Evolutionary conservation across 2,888 invertebrate species (phyloP).

Genomic region (Drosophila neonasuta): DNA sequence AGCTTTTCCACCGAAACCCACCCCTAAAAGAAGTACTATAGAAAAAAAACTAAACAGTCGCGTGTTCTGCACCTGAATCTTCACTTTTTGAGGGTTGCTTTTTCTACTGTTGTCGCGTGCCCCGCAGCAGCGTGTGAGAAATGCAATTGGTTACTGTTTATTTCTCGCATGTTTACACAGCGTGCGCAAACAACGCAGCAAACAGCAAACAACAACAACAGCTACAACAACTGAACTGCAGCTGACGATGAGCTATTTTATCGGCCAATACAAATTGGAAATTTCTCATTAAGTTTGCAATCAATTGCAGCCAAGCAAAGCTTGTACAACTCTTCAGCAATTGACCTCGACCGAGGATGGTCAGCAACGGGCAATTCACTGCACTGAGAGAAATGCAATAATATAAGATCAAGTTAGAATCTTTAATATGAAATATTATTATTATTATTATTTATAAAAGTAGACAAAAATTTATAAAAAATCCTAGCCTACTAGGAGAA

Average conservation of each 20-base stretch:
- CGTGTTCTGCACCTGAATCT: constrained; percentile 48
- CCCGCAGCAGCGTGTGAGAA: constrained; percentile 54
- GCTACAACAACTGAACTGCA: constrained; percentile 12
- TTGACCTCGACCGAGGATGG: constrained; percentile 31
- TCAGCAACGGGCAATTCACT: background rate
- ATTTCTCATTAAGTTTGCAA: constrained; percentile 45
- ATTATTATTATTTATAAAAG: too few species aligned
- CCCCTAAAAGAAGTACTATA: constrained; percentile 38
- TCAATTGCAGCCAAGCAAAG: constrained; percentile 21
- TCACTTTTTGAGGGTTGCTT: constrained; percentile 45
- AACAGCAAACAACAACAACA: background rate
- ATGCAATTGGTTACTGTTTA: constrained; percentile 66
- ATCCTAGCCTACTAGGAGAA: too few species aligned
- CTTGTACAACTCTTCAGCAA: constrained; percentile 17
- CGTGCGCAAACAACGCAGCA: constrained; percentile 4
- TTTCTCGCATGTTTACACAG: constrained; percentile 57
- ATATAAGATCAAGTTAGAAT: too few species aligned
- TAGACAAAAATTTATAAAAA: too few species aligned
- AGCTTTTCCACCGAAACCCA: constrained; percentile 49
- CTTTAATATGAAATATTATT: too few species aligned
- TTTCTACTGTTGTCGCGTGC: constrained; percentile 49
- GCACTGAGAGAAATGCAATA: background rate
- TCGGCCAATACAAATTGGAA: constrained; percentile 39
- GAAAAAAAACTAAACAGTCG: background rate
- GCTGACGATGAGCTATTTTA: constrained; percentile 8